phyloP scores from a whole-genome alignment of 2,797 vertebrate genomes.

The Chelon labrosus region DNA sequence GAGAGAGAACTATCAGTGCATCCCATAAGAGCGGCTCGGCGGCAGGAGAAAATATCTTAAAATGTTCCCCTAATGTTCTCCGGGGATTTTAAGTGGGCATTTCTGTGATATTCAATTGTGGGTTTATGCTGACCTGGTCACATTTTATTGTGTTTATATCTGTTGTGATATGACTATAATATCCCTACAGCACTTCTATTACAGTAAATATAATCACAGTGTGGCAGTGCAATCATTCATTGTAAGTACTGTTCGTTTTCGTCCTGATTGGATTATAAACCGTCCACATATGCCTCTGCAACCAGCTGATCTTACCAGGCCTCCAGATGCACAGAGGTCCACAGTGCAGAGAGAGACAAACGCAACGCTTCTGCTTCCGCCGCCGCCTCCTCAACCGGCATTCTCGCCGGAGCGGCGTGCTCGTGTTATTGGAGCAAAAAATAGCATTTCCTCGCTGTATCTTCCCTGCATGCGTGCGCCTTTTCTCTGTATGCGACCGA shows the following conservation, averaged over 20 bases:
- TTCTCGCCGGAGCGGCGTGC: constrained; percentile 53
- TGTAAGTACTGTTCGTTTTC: constrained; percentile 28
- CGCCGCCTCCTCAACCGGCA: constrained; percentile 39
- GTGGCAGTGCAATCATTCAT: constrained; percentile 15
- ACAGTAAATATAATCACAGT: constrained; percentile 11
- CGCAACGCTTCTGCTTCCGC: constrained; percentile 13
- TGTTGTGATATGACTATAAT: constrained; percentile 25
- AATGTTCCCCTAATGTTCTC: constrained; percentile 9
- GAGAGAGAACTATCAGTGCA: not conserved
- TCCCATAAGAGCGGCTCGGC: not conserved
- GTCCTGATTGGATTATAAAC: constrained; percentile 39
- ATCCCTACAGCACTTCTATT: constrained; percentile 9
- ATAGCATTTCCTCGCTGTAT: constrained; percentile 70
- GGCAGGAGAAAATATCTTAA: not conserved
- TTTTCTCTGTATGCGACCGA: constrained; percentile 61
- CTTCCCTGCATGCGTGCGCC: constrained; percentile 60
- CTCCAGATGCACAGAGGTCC: constrained; percentile 50
- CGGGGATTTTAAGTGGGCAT: not conserved
- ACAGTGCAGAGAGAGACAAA: constrained; percentile 25
- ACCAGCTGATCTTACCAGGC: constrained; percentile 58
- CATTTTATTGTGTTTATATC: constrained; percentile 12
- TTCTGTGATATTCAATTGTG: constrained; percentile 21
- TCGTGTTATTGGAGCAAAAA: constrained; percentile 66
- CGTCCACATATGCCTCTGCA: constrained; percentile 39
- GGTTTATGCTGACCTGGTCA: constrained; percentile 29